Base-by-base conservation (phyloP, 2,888 invertebrate genomes). In the Caenorhabditis angaria region DNA sequence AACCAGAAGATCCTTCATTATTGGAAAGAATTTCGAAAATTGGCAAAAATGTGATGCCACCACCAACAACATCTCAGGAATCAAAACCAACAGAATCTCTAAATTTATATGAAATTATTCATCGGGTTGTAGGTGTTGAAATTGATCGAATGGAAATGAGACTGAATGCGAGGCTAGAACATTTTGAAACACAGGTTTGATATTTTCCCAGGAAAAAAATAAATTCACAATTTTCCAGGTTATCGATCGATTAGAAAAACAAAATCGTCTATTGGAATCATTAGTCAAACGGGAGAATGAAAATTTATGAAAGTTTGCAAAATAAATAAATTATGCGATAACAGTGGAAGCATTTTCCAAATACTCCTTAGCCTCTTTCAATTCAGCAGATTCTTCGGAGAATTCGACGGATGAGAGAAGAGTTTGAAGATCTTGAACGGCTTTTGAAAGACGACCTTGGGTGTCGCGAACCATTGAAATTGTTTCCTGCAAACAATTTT, bases 391-490 rank as follows among this genome's bases (percentile, higher is more conserved):
- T 58, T 58, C 64, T 41, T 61, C 64, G 5, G 62, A 28, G 55
- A 63, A 63, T 29, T 48, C 29, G 32, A 48, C 50, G 5, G 25
- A 18, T 8, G 57, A 25, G 32, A 72, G 18, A 27, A 65, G 20
- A 4, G 22, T 48, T 24, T 64, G 61, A 12, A 71, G 67, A 48
- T 71, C 71, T 8, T 8, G 57, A 20, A 67, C 61, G 24, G 72
- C 72, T 50, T 64, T 72, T 29, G 64, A 32, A 3, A 72, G 65
- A 64, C 72, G 72, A 28, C 57, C 48, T 10, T 67, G 27, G 20
- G 67, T 59, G 12, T 72, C 72, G 48, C 58, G 66, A 35, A 82
- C 75, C 81, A 82, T 82, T 50, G 51, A 57, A n/a, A 70, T 68
- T 0, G 80, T 76, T 58, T 82, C 81, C 76, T 77, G 56, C 10